Base-by-base conservation (phyloP, 2,888 invertebrate species). In the Heliconius ethilla region DNA sequence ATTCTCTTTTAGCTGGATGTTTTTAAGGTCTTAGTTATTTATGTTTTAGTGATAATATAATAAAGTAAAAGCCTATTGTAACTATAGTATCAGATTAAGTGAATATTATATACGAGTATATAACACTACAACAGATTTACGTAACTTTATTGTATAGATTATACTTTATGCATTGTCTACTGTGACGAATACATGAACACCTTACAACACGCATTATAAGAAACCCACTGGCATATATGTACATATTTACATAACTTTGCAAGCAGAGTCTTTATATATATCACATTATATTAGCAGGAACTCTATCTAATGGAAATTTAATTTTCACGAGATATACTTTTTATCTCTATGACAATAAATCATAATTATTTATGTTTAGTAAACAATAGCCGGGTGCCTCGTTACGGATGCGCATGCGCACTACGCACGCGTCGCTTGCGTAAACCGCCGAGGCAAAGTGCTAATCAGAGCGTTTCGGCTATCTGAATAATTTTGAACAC, bases 401-500 rank as follows among this genome's bases (percentile, higher is more conserved):
- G 63, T 77, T 75, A 78, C 74, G 33, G 45, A 78, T 70, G 70
- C 74, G 72, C 59, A 72, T 37, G 65, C 77, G 78, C 78, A 76
- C 80, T 33, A 13, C 74, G 74, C 74, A 76, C 80, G 78, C 80
- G 79, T 45, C 78, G 78, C 76, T 81, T 80, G 76, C 79, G 77
- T 80, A 76, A 75, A 83, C 78, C 75, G 66, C 67, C 78, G 81
- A 79, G 81, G 82, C 79, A 81, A 78, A 78, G 88, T 85, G 87
- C 87, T 86, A 92, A 92, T 90, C 90, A 91, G 91, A 92, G 91
- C 92, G 89, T 90, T 89, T 87, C 90, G 83, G 84, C 85, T 83
- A 82, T 82, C 82, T 78, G 77, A 29, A 78, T 77, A 51, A 70
- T 77, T 80, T 80, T 80, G 67, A 78, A 75, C 75, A 74, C 74